A percentile compares a stretch with the other conserved stretches of the same genome.
phyloP scores from a whole-genome alignment of 2,113 vertebrate species.

The Caranx melampygus region DNA sequence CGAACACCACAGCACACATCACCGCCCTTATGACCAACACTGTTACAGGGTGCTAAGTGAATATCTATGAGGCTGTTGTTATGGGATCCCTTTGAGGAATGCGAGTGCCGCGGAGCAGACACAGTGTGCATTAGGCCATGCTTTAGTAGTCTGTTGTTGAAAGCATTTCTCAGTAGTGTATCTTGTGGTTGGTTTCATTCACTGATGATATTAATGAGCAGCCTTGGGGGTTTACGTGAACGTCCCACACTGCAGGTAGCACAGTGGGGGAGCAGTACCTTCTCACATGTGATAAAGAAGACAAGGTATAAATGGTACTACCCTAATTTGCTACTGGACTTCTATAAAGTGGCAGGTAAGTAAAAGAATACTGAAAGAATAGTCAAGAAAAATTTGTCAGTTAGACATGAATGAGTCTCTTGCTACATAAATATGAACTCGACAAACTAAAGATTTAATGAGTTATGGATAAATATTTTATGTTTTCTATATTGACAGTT shows the following conservation, averaged over 20 bases:
- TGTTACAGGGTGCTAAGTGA: neutral
- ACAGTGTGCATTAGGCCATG: slow-evolving; percentile 30
- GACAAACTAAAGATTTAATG: neutral
- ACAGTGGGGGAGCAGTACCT: slow-evolving; percentile 15
- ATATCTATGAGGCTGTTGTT: slow-evolving; percentile 18
- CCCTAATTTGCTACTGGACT: neutral
- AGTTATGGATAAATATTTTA: neutral
- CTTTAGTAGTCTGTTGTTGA: slow-evolving; percentile 39
- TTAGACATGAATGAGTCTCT: neutral
- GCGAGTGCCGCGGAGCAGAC: slow-evolving; percentile 48
- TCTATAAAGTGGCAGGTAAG: neutral
- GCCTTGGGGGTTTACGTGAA: slow-evolving; percentile 30
- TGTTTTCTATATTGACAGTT: neutral
- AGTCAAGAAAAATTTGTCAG: neutral
- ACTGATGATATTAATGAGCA: slow-evolving; percentile 50
- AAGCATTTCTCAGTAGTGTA: slow-evolving; percentile 25
- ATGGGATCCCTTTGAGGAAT: slow-evolving; percentile 35
- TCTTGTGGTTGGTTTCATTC: slow-evolving; percentile 49
- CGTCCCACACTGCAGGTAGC: neutral
- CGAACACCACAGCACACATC: neutral
- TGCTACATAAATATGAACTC: neutral
- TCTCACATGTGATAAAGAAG: slow-evolving; percentile 17
- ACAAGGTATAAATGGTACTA: neutral
- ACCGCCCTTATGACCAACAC: slow-evolving; percentile 3
- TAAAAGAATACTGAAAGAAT: neutral